Conservation (phyloP, 2,888 invertebrate genomes). For the Parnassius apollo region DNA sequence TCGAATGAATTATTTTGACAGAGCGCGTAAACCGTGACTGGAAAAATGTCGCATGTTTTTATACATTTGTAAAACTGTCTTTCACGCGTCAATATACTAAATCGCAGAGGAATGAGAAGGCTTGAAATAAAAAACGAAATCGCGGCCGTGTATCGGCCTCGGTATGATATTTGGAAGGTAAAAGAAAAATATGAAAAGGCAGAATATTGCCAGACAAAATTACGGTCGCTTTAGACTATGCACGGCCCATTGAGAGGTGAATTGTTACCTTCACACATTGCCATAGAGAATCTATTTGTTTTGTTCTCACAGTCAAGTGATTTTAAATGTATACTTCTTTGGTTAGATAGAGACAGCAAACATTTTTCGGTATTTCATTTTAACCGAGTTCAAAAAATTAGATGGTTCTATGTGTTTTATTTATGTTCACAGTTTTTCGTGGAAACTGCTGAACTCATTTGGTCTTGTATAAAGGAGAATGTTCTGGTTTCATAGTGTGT, state of each 20-base stretch:
- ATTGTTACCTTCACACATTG: slow-evolving; percentile 76
- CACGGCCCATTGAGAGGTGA: slow-evolving; percentile 74
- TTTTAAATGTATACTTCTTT: slow-evolving; percentile 52
- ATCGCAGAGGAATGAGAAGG: slow-evolving; percentile 64
- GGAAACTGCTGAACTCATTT: no score
- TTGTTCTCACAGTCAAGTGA: slow-evolving; percentile 50
- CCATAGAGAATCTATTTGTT: slow-evolving; percentile 76
- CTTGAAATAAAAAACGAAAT: slow-evolving; percentile 78
- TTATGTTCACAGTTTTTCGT: no score
- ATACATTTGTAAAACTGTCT: slow-evolving; percentile 66
- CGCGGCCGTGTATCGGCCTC: slow-evolving; percentile 70
- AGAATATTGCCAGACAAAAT: slow-evolving; percentile 78
- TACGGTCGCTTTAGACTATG: slow-evolving; percentile 78
- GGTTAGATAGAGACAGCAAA: slow-evolving; percentile 39
- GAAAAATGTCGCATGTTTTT: slow-evolving; percentile 47
- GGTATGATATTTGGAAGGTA: slow-evolving; percentile 71
- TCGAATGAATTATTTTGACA: slow-evolving; percentile 7
- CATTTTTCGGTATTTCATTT: no score
- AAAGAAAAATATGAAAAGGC: slow-evolving; percentile 78
- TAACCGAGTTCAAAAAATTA: no score
- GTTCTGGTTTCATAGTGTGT: no score
- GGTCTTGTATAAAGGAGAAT: no score
- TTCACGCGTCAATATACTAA: slow-evolving; percentile 69
- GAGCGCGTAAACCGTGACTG: slow-evolving; percentile 11
- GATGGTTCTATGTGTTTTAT: no score